Evolutionary conservation across 1,140 invertebrate genomes (phyloP).

Genomic region (Teleopsis dalmanni): DNA sequence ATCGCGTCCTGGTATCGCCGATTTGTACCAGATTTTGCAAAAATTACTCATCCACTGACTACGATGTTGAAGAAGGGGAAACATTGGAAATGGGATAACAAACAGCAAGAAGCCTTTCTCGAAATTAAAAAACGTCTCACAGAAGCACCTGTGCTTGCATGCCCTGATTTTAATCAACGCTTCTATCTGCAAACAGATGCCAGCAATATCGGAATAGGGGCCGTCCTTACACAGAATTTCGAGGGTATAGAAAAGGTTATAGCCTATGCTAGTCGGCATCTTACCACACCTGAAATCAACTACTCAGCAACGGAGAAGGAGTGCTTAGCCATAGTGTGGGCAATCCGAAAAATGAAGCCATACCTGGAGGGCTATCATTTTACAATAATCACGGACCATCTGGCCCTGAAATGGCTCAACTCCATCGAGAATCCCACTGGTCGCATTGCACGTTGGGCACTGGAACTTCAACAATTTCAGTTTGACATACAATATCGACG

Average conservation of each 20-base stretch:
- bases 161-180: constrained; percentile 14
- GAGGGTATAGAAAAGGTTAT: constrained; percentile 19
- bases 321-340: constrained; percentile 48
- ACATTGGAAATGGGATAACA: constrained; percentile 7
- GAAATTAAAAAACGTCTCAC: constrained; percentile 8
- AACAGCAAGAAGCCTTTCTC: constrained; percentile 6
- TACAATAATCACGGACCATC: too few relatives aligned
- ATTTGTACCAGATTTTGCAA: too few relatives aligned
- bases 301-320: constrained; percentile 47
- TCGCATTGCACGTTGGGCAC: constrained; percentile 17
- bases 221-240: constrained; percentile 20
- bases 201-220: constrained; percentile 22
- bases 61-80: too few relatives aligned
- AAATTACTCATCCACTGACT: too few relatives aligned
- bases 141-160: constrained; percentile 15
- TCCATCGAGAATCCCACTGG: constrained; percentile 24
- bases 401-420: constrained; percentile 35
- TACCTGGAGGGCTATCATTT: constrained; percentile 34
- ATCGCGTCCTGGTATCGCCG: too few relatives aligned
- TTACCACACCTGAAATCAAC: constrained; percentile 43
- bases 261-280: constrained; percentile 36
- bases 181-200: constrained; percentile 20
- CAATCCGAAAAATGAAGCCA: constrained; percentile 44
- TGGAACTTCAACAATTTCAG: constrained; percentile 17
- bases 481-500: constrained; percentile 19